Percentiles rank a stretch among this genome's conserved stretches.
Evolutionary conservation across 2,113 vertebrate species (phyloP).

Genomic region (Leptosomus discolor): DNA sequence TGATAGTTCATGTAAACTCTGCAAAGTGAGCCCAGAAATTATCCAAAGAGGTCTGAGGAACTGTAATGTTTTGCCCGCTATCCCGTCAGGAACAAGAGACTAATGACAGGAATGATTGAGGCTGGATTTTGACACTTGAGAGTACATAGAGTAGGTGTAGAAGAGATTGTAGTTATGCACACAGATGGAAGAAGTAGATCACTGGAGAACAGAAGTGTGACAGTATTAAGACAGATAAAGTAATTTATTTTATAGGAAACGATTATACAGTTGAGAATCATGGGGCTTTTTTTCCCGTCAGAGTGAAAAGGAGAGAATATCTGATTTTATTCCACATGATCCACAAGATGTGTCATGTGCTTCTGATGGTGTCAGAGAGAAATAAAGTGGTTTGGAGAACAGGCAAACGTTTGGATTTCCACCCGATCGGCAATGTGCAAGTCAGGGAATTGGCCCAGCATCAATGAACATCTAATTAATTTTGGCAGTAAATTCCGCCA

Average conservation of each 20-base stretch:
- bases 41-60: neutral
- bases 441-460: conserved; percentile 23
- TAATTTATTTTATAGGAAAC: conserved; percentile 53
- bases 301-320: neutral
- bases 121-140: conserved; percentile 48
- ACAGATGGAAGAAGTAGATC: conserved; percentile 58
- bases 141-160: conserved; percentile 61
- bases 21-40: neutral
- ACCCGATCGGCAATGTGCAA: conserved; percentile 30
- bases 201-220: conserved; percentile 46
- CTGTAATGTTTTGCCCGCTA: neutral
- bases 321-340: conserved; percentile 7
- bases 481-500: neutral
- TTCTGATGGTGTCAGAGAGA: conserved; percentile 8
- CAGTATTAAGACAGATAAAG: conserved; percentile 60
- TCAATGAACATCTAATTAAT: conserved; percentile 10
- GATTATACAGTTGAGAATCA: conserved; percentile 29
- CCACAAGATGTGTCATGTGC: neutral
- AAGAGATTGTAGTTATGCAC: conserved; percentile 45
- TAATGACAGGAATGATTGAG: conserved; percentile 47
- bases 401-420: conserved; percentile 55
- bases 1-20: neutral
- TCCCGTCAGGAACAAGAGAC: neutral
- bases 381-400: conserved; percentile 2
- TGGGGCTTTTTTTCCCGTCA: neutral